These are phyloP conservation scores for Chymomyza procnemis DNA, from an alignment of 2,888 invertebrate species.

Conservation along the genomic window DNA sequence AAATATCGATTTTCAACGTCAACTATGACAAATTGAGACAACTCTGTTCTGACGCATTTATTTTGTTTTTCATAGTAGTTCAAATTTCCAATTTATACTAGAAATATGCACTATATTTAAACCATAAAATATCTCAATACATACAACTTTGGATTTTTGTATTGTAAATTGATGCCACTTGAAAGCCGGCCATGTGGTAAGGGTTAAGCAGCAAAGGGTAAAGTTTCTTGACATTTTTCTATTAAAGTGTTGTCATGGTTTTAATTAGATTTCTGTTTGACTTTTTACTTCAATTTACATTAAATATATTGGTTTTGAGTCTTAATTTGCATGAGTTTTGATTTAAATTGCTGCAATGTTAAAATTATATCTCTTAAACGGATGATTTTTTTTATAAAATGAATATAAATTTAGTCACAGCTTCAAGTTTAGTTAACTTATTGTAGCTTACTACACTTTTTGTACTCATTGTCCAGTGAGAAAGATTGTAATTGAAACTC, in stretches of 20 bases:
- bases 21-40: conserved; percentile 9
- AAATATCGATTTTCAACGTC: conserved; percentile 2
- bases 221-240: neutral
- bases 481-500: too few relatives aligned
- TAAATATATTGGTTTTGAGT: neutral
- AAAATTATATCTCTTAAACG: too few relatives aligned
- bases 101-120: too few relatives aligned
- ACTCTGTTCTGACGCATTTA: conserved; percentile 14
- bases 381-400: too few relatives aligned
- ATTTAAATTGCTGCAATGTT: too few relatives aligned
- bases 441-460: too few relatives aligned
- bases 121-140: neutral
- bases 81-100: too few relatives aligned
- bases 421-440: too few relatives aligned
- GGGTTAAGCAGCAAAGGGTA: neutral
- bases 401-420: too few relatives aligned
- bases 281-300: neutral
- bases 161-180: conserved; percentile 30
- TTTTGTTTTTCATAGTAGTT: conserved; percentile 16
- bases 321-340: too few relatives aligned
- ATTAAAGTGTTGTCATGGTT: neutral
- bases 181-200: neutral
- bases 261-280: conserved; percentile 29
- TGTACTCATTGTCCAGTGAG: too few relatives aligned
- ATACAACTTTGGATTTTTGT: conserved; percentile 20